Percentiles rank a stretch among this genome's conserved stretches.
Evolutionary conservation across 1,140 invertebrate genomes (phyloP).

Genomic region (Formica exsecta): DNA sequence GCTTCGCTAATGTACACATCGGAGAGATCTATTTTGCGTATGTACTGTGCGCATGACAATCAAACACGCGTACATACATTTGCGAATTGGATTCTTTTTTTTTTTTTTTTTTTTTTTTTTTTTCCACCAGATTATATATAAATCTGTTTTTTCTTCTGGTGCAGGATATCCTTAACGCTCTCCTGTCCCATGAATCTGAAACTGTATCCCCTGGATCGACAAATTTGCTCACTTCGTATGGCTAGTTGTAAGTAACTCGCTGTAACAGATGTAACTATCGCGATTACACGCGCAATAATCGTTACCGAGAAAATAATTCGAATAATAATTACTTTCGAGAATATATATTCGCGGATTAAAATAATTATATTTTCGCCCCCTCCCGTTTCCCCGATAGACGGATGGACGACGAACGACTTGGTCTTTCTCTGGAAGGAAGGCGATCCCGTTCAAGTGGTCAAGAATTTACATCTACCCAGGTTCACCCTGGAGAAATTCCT

Average conservation of each 20-base stretch:
- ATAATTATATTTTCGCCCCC: not conserved
- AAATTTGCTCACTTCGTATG: constrained; percentile 97
- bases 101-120: not conserved
- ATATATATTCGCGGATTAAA: not conserved
- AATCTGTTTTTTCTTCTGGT: constrained; percentile 75
- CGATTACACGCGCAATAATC: not conserved
- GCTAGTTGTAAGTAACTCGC: constrained; percentile 95
- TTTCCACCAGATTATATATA: not conserved
- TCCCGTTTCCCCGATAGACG: constrained; percentile 88
- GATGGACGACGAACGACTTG: constrained; percentile 97
- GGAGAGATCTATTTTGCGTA: not conserved
- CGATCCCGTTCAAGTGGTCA: constrained; percentile 97
- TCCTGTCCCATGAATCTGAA: constrained; percentile 98
- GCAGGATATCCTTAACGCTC: constrained; percentile 95
- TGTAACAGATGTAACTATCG: no score
- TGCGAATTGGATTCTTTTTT: constrained; percentile 34
- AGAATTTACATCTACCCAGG: constrained; percentile 96
- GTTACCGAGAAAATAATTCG: not conserved
- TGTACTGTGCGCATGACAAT: constrained; percentile 12
- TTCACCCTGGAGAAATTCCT: constrained; percentile 97
- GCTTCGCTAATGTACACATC: constrained; percentile 9
- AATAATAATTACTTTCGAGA: no score
- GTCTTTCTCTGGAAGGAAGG: constrained; percentile 97
- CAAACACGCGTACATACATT: not conserved
- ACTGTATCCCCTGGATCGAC: constrained; percentile 97